Evolutionary conservation across 2,888 invertebrate genomes (phyloP), one percentile per base, ranked within the genome.

Genomic region (Oscheius myriophilus): DNA sequence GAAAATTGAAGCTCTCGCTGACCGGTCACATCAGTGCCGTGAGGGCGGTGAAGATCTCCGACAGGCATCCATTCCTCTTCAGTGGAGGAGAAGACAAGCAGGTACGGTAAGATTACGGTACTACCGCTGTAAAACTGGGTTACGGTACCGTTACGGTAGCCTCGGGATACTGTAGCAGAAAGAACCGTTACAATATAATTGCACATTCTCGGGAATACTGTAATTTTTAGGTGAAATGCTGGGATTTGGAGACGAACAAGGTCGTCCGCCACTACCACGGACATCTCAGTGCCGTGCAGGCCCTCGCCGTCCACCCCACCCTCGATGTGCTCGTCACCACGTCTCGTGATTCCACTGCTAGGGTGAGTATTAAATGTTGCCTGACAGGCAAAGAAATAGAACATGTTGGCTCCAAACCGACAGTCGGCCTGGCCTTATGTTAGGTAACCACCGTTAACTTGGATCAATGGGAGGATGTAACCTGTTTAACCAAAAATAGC

Each of bases 201-300:
- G 6, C 11, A 46, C 11, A 18, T 7, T 1, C 12, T 26, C n/a
- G 14, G 16, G 26, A 26, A 16, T 12, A 18, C 14, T 14, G 26
- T 46, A 54, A 21, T 6, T 51, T 80, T 64, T 43, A 85, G 85
- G 97, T 98, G 0, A 98, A 97, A 89, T 99, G 98, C 87, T 99
- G 98, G 98, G 98, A 99, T 89, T 90, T 99, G 41, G 98, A 99
- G 88, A 95, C 97, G 86, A 99, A 99, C 87, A 99, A 98, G 89
- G 93, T 92, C 74, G 79, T 81, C 68, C 72, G 98, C 0, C 97
- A 98, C 88, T 99, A 98, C 88, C 98, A 99, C 88, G 98, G 98
- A 0, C 98, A 99, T 89, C 89, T 98, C 71, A 96, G 96, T 45
- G 98, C 97, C 0, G 94, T 95, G 61, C 84, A 98, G 89, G 92